These are phyloP conservation scores for Tenebrosternarchus preto DNA, from an alignment of 2,113 vertebrate species.

Conservation along the genomic window DNA sequence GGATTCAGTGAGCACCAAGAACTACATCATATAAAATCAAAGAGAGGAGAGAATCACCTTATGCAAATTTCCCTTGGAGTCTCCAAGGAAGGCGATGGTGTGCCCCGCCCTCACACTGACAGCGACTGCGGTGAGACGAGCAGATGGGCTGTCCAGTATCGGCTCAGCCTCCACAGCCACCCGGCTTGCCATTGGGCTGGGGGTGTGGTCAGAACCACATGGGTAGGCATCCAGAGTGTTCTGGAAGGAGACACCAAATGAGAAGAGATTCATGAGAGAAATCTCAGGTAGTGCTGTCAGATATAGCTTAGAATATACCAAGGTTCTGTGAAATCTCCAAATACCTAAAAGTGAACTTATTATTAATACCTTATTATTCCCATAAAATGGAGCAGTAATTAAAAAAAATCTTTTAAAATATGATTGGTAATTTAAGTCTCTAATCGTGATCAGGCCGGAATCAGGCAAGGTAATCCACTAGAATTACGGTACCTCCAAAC, in stretches of 20 bases:
- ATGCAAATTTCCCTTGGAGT: constrained; percentile 87
- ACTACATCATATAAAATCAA: not conserved
- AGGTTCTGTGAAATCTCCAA: too few relatives aligned
- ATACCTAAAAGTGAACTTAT: too few relatives aligned
- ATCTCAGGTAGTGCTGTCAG: not conserved
- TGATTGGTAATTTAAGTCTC: not conserved
- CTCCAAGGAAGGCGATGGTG: constrained; percentile 91
- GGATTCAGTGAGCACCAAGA: not conserved
- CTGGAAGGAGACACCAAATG: constrained; percentile 62
- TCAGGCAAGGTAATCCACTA: too few relatives aligned
- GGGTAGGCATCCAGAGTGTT: constrained; percentile 93
- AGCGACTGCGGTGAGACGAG: constrained; percentile 88
- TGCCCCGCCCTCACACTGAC: constrained; percentile 83
- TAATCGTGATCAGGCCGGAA: not conserved
- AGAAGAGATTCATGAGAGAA: not conserved
- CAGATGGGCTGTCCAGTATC: constrained; percentile 81
- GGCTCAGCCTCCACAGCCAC: constrained; percentile 80
- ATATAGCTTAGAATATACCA: not conserved
- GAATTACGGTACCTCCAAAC: not conserved
- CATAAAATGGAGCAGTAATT: too few relatives aligned
- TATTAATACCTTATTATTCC: too few relatives aligned
- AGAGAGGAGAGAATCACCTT: constrained; percentile 76
- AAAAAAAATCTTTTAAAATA: too few relatives aligned
- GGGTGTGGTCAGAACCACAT: constrained; percentile 96
- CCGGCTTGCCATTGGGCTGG: constrained; percentile 94